Evolutionary conservation across 2,888 invertebrate genomes (phyloP), one percentile per base, ranked within the genome.

Genomic region (Polydesmus complanatus): DNA sequence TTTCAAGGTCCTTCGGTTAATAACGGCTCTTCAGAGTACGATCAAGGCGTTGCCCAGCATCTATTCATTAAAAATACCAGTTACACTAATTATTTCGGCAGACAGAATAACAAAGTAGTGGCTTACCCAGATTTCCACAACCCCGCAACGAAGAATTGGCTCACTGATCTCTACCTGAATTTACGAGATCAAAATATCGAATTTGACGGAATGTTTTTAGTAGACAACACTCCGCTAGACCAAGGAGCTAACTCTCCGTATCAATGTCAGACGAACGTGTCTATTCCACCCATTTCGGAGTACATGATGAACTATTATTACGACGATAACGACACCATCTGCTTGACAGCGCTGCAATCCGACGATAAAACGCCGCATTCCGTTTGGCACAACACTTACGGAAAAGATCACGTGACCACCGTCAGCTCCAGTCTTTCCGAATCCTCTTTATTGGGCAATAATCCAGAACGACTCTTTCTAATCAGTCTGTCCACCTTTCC

Each of bases 341-440:
- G 74, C 66, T 69, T 74, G 70, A 72, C 72, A 61, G 64, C 70
- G 18, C 53, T 63, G 22, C 69, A 70, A 8, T 14, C 37, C 5
- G 48, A 63, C 14, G 66, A 67, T 65, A 69, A 70, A 1, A 48
- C 54, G n/a, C 61, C 53, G 1, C 73, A 73, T 61, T 73, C 73
- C 63, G 67, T 71, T 54, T 65, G 68, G n/a, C 74, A 75, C 66
- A 75, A 70, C 66, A 64, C 72, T 56, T 85, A 83, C 66, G 83
- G 82, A 0, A 75, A 77, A 57, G 67, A 74, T 58, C 77, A 79
- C 65, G 68, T 73, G 0, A 71, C 73, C 37, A 64, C 70, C 2
- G 27, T 70, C 19, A 63, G 48, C 27, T 58, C 60, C 1, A 63
- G 65, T 25, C 70, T 70, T 2, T 66, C 69, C 25, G 56, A 47